phyloP scores from a whole-genome alignment of 2,113 vertebrate genomes.

The Malurus alboscapulatus region DNA sequence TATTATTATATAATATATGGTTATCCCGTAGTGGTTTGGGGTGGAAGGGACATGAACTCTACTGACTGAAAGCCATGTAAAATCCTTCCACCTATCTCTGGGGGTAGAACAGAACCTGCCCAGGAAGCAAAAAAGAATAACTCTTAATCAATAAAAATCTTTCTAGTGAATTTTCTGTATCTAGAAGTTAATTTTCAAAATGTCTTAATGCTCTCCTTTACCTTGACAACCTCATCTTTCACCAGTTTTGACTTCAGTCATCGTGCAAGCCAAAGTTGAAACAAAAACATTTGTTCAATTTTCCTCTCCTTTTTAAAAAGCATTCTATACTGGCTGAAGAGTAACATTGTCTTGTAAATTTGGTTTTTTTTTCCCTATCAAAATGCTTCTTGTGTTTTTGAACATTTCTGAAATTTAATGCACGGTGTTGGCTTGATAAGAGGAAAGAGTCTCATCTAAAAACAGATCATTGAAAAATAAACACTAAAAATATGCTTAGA shows the following conservation, averaged over 20 bases:
- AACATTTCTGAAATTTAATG: not conserved
- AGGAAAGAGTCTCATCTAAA: not conserved
- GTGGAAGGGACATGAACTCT: not conserved
- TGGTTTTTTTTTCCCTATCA: not conserved
- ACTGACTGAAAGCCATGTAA: accelerated
- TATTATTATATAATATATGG: accelerated
- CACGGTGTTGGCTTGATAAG: accelerated
- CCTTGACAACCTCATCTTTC: not conserved
- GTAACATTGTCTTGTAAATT: not conserved
- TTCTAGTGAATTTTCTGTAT: not conserved
- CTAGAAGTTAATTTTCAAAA: not conserved
- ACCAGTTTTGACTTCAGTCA: not conserved
- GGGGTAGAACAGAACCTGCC: not conserved
- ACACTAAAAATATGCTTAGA: not conserved
- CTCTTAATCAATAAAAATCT: not conserved
- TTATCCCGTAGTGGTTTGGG: not conserved
- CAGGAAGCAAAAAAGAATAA: not conserved
- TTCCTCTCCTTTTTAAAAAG: accelerated
- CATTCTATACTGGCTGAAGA: not conserved
- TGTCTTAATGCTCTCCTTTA: not conserved
- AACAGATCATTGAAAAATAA: not conserved
- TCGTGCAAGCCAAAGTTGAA: not conserved
- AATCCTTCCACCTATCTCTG: not conserved
- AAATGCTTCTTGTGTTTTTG: not conserved
- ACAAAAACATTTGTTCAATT: accelerated